Percentiles rank a stretch among this genome's conserved stretches.
phyloP scores from a whole-genome alignment of 2,888 invertebrate genomes.

The Agriotes lineatus region DNA sequence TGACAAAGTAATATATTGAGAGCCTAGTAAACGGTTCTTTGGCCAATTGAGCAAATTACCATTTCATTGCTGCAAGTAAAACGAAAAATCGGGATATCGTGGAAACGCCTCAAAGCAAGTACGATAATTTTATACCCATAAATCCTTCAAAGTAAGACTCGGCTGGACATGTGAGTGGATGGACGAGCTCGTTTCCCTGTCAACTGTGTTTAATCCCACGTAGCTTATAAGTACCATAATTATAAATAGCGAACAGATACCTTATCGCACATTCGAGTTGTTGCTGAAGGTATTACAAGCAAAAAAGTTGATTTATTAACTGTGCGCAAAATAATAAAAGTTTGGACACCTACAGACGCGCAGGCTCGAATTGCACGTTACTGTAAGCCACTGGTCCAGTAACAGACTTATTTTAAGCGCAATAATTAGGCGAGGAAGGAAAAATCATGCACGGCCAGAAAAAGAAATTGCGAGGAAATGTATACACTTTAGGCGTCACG shows the following conservation, averaged over 20 bases:
- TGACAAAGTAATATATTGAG: too few species aligned
- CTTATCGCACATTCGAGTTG: conserved; percentile 11
- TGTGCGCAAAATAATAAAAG: conserved; percentile 6
- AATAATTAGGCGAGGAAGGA: too few species aligned
- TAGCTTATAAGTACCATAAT: conserved; percentile 19
- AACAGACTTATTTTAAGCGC: too few species aligned
- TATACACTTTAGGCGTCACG: conserved; percentile 19
- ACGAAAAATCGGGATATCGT: too few species aligned
- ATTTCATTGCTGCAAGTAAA: too few species aligned
- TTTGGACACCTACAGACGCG: conserved; percentile 11
- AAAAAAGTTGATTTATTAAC: conserved; percentile 17
- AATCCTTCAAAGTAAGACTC: neutral
- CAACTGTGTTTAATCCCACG: conserved; percentile 23
- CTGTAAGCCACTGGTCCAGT: too few species aligned
- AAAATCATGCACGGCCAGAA: neutral
- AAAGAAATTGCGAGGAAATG: conserved; percentile 4
- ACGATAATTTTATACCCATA: conserved; percentile 3
- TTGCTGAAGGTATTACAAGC: conserved; percentile 8
- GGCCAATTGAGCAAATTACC: too few species aligned
- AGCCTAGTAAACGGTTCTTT: too few species aligned
- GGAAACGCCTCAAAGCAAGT: neutral
- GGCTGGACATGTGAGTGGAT: neutral
- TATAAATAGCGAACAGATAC: conserved; percentile 24
- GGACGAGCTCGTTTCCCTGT: conserved; percentile 15
- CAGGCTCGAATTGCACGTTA: too few species aligned